Percentiles rank a stretch among this genome's conserved stretches.
phyloP scores from a whole-genome alignment of 1,140 invertebrate genomes.

The Drosophila bocqueti region DNA sequence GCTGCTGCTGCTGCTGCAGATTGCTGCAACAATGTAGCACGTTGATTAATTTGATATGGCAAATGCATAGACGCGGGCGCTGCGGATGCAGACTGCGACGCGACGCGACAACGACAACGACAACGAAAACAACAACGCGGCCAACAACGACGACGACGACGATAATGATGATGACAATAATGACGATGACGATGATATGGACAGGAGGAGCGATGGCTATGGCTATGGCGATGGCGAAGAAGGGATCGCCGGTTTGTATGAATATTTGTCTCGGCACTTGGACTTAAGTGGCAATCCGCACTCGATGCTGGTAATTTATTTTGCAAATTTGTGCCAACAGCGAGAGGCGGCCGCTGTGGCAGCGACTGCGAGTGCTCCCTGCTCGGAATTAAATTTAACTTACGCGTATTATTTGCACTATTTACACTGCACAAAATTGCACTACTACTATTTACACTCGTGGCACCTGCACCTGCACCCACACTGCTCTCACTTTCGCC shows the following conservation, averaged over 20 bases:
- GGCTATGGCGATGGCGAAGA: conserved; percentile 1
- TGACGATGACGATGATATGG: conserved; percentile 13
- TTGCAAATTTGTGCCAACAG: conserved; percentile 76
- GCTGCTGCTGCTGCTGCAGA: conserved; percentile 46
- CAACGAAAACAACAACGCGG: conserved; percentile 16
- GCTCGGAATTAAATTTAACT: conserved; percentile 81
- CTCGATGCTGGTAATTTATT: conserved; percentile 79
- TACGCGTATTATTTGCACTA: conserved; percentile 76
- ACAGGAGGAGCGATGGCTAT: conserved; percentile 10
- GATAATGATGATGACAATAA: conserved; percentile 31
- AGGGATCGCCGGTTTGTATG: conserved; percentile 27
- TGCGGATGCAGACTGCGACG: conserved; percentile 57
- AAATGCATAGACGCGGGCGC: conserved; percentile 75
- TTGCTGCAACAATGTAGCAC: conserved; percentile 82
- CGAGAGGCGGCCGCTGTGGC: conserved; percentile 14
- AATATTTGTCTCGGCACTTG: conserved; percentile 60
- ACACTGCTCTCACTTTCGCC: conserved; percentile 39
- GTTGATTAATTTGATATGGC: conserved; percentile 84
- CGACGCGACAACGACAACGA: conserved; percentile 60
- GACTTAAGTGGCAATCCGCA: conserved; percentile 64
- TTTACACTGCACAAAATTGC: conserved; percentile 79
- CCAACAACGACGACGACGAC: conserved; percentile 11
- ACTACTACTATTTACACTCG: conserved; percentile 59
- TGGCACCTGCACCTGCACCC: background rate
- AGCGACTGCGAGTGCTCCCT: conserved; percentile 29